A percentile compares a stretch with the other conserved stretches of the same genome.
phyloP scores from a whole-genome alignment of 2,888 invertebrate species.

The Cheilosia impressa region DNA sequence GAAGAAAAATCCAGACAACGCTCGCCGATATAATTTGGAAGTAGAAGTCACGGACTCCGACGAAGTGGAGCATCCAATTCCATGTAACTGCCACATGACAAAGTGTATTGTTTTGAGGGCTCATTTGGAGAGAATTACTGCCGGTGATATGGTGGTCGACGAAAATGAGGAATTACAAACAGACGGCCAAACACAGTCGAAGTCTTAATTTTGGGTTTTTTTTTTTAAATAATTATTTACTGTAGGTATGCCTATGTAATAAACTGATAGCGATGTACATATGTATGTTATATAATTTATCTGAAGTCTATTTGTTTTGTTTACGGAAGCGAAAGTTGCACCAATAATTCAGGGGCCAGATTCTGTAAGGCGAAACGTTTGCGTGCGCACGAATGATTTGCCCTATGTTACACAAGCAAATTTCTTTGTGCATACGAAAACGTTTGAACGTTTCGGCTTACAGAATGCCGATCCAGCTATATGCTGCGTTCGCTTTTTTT shows the following conservation, averaged over 20 bases:
- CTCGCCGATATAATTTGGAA: constrained; percentile 87
- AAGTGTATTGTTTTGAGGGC: constrained; percentile 90
- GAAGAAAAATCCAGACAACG: constrained; percentile 80
- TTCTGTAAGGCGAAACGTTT: too few species aligned
- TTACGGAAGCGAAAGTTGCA: too few species aligned
- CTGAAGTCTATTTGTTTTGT: too few species aligned
- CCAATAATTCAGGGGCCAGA: too few species aligned
- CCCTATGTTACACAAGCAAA: too few species aligned
- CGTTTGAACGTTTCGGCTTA: too few species aligned
- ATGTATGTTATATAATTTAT: too few species aligned
- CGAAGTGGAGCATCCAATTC: constrained; percentile 89
- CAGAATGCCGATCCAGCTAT: too few species aligned
- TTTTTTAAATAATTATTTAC: constrained; percentile 13
- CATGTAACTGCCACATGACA: constrained; percentile 90
- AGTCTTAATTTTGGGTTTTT: neutral
- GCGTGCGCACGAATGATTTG: too few species aligned
- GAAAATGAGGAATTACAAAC: constrained; percentile 16
- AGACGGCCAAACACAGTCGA: neutral
- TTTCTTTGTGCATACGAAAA: too few species aligned
- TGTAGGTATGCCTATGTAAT: constrained; percentile 35
- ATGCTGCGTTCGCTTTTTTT: too few species aligned
- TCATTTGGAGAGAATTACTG: constrained; percentile 80
- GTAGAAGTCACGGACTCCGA: constrained; percentile 89
- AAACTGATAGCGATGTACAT: constrained; percentile 13
- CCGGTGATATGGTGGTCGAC: constrained; percentile 54